Percentiles rank a stretch among this genome's conserved stretches.
These are phyloP conservation scores for Ornithorhynchus anatinus DNA, from an alignment of 2,113 vertebrate genomes.

Conservation along the genomic window DNA sequence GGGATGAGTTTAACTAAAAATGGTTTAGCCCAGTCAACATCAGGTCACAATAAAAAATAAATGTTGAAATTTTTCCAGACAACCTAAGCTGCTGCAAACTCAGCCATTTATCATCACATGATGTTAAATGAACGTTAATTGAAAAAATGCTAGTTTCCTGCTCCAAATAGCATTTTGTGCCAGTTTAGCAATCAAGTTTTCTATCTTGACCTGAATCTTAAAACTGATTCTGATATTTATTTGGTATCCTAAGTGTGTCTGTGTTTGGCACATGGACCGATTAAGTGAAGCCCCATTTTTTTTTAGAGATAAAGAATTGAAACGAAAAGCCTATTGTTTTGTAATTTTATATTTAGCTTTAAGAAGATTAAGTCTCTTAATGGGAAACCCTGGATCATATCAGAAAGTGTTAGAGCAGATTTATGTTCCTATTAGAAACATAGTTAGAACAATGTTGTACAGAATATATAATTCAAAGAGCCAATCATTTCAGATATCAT, in stretches of 20 bases:
- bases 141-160: constrained; percentile 9
- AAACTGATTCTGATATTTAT: constrained; percentile 14
- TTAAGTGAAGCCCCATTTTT: constrained; percentile 4
- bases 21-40: neutral
- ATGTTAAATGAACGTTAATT: neutral
- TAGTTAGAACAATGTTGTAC: constrained; percentile 45
- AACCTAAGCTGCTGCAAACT: constrained; percentile 11
- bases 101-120: neutral
- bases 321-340: constrained; percentile 1
- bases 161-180: constrained; percentile 18
- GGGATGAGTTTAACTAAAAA: neutral
- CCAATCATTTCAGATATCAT: neutral
- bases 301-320: constrained; percentile 18
- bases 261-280: neutral
- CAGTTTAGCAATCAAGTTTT: neutral
- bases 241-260: neutral
- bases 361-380: constrained; percentile 13
- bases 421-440: constrained; percentile 23
- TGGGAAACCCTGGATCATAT: constrained; percentile 28
- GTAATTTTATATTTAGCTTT: constrained; percentile 13
- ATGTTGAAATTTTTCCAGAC: constrained; percentile 5
- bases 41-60: neutral
- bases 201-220: constrained; percentile 8
- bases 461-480: constrained; percentile 34
- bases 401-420: constrained; percentile 27